Percentiles rank a stretch among this genome's conserved stretches.
phyloP scores from a whole-genome alignment of 2,797 vertebrate genomes.

The Lacerta agilis region DNA sequence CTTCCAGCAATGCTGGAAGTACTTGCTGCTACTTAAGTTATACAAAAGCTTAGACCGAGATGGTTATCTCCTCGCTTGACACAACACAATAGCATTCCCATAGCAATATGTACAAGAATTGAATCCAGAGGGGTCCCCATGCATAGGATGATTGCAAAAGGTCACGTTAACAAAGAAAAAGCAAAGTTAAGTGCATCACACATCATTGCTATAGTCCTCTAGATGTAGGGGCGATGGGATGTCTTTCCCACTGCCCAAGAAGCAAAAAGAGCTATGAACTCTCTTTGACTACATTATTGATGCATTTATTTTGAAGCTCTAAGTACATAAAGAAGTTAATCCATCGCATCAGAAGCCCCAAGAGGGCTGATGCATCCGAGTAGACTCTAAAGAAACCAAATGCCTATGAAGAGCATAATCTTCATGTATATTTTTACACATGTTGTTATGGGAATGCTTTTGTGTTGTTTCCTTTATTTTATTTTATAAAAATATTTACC shows the following conservation, averaged over 20 bases:
- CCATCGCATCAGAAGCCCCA: conserved; percentile 19
- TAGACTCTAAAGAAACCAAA: conserved; percentile 16
- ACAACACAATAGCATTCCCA: neutral
- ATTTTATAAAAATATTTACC: too few species aligned
- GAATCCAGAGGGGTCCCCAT: neutral
- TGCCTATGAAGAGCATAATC: neutral
- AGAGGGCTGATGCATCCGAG: conserved; percentile 18
- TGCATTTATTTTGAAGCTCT: neutral
- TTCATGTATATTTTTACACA: too few species aligned
- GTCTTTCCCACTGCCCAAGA: neutral
- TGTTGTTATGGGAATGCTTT: too few species aligned
- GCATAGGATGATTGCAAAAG: neutral
- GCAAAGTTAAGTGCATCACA: fast-evolving
- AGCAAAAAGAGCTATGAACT: neutral
- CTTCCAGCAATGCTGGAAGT: too few species aligned
- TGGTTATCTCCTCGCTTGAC: neutral
- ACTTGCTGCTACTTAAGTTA: neutral
- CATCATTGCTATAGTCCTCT: neutral
- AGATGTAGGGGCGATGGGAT: fast-evolving
- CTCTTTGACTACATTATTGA: neutral
- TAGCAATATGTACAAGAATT: neutral
- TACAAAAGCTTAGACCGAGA: neutral
- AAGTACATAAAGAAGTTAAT: neutral
- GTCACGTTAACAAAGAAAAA: neutral
- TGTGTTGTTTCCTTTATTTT: too few species aligned